A percentile compares a stretch with the other conserved stretches of the same genome.
phyloP scores from a whole-genome alignment of 2,113 vertebrate species.

The Irena cyanogastra region DNA sequence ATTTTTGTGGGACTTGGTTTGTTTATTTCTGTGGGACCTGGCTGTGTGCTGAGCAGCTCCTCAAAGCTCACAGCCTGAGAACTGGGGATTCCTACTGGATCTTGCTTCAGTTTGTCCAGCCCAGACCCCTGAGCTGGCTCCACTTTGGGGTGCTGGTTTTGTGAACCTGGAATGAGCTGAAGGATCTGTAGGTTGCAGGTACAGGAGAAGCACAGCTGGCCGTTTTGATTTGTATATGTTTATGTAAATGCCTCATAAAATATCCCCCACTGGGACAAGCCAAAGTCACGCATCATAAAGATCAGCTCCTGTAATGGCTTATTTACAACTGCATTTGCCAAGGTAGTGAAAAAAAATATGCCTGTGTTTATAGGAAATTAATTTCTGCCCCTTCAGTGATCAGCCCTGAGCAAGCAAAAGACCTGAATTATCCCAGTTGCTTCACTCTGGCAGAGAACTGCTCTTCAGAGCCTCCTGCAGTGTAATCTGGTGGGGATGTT shows the following conservation, averaged over 20 bases:
- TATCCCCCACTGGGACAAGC: conserved; percentile 22
- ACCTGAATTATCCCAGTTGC: conserved; percentile 33
- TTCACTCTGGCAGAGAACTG: conserved; percentile 20
- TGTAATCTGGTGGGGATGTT: not conserved
- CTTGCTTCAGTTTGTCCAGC: not conserved
- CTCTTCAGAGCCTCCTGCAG: not conserved
- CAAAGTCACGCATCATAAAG: conserved; percentile 53
- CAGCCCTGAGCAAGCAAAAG: conserved; percentile 53
- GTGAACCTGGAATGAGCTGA: not conserved
- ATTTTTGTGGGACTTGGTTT: not conserved
- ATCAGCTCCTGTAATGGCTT: conserved; percentile 50
- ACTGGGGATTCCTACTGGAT: rapidly evolving
- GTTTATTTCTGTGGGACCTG: no score
- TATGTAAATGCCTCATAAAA: conserved; percentile 64
- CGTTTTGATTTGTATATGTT: conserved; percentile 50
- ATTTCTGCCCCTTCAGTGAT: conserved; percentile 66
- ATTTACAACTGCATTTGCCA: conserved; percentile 53
- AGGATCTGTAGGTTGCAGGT: not conserved
- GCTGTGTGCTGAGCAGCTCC: not conserved
- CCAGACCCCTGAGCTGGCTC: not conserved
- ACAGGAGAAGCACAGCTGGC: conserved; percentile 29
- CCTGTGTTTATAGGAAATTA: conserved; percentile 65
- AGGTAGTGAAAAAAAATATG: conserved; percentile 45
- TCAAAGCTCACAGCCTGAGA: not conserved
- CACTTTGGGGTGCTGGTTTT: rapidly evolving